A percentile compares a stretch with the other conserved stretches of the same genome.
These are phyloP conservation scores for Passer montanus DNA, from an alignment of 2,113 vertebrate species.

Conservation along the genomic window DNA sequence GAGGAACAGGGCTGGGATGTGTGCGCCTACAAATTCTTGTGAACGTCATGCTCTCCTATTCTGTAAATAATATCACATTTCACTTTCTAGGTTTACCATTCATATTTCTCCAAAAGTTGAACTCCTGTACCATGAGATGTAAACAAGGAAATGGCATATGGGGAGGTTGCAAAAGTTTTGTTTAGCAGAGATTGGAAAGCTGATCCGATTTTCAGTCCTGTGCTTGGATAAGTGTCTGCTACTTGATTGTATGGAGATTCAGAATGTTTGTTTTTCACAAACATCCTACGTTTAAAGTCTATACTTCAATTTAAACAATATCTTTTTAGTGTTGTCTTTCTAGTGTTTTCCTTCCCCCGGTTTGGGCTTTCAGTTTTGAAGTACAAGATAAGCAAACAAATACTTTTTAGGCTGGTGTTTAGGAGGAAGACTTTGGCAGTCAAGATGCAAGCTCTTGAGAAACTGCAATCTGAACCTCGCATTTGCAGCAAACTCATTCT, in stretches of 20 bases:
- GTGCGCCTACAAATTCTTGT: neutral
- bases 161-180: neutral
- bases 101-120: neutral
- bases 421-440: neutral
- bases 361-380: neutral
- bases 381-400: neutral
- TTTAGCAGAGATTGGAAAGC: neutral
- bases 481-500: neutral
- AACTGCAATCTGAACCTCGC: neutral
- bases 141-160: neutral
- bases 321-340: neutral
- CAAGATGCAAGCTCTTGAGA: neutral
- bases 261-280: neutral
- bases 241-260: neutral
- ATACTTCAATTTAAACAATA: neutral
- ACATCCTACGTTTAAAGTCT: neutral
- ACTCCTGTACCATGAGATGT: neutral
- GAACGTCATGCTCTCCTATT: neutral
- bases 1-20: constrained; percentile 19
- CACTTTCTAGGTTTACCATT: constrained; percentile 15
- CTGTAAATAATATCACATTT: neutral
- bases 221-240: neutral
- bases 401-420: neutral
- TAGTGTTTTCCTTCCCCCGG: neutral
- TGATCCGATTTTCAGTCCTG: neutral